Percentiles rank a stretch among this genome's conserved stretches.
Conservation (phyloP, 2,888 invertebrate genomes). For the Hirtodrosophila confusa region DNA sequence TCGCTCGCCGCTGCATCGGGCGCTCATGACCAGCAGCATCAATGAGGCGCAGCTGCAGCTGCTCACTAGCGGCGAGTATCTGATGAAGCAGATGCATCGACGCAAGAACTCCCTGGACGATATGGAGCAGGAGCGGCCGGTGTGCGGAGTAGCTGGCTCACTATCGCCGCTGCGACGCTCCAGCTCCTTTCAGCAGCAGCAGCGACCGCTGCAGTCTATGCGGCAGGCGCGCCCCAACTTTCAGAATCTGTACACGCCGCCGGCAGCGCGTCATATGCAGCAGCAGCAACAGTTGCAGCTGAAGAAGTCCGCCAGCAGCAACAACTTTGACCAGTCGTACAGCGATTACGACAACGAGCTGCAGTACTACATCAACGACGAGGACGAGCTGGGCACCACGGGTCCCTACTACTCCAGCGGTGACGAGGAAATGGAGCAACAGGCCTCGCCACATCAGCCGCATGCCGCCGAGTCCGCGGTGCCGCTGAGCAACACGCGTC, state of each 20-base stretch:
- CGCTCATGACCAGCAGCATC: slow-evolving; percentile 83
- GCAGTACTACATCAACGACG: slow-evolving; percentile 84
- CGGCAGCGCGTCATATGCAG: slow-evolving; percentile 77
- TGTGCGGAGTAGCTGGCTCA: slow-evolving; percentile 40
- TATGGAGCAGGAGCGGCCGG: slow-evolving; percentile 53
- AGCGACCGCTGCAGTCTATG: slow-evolving; percentile 50
- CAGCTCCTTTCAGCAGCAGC: slow-evolving; percentile 86
- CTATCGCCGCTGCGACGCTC: slow-evolving; percentile 87
- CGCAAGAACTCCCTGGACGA: slow-evolving; percentile 84
- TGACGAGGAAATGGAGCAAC: slow-evolving; percentile 73
- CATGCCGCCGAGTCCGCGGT: slow-evolving; percentile 29
- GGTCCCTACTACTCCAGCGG: slow-evolving; percentile 82
- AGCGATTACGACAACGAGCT: slow-evolving; percentile 83
- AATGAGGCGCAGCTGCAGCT: slow-evolving; percentile 83
- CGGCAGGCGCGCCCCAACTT: slow-evolving; percentile 78
- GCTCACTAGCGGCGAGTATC: slow-evolving; percentile 81
- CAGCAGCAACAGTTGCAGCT: slow-evolving; percentile 59
- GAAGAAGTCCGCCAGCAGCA: slow-evolving; percentile 84
- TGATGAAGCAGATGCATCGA: slow-evolving; percentile 80
- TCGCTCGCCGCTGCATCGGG: slow-evolving; percentile 74
- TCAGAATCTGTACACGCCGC: slow-evolving; percentile 82
- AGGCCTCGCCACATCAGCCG: slow-evolving; percentile 23
- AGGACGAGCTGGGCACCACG: slow-evolving; percentile 82
- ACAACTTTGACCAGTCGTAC: slow-evolving; percentile 82
- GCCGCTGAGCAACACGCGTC: slow-evolving; percentile 86